Percentiles rank a stretch among this genome's conserved stretches.
These are phyloP conservation scores for Moxostoma hubbsi DNA, from an alignment of 2,797 vertebrate species.

Conservation along the genomic window DNA sequence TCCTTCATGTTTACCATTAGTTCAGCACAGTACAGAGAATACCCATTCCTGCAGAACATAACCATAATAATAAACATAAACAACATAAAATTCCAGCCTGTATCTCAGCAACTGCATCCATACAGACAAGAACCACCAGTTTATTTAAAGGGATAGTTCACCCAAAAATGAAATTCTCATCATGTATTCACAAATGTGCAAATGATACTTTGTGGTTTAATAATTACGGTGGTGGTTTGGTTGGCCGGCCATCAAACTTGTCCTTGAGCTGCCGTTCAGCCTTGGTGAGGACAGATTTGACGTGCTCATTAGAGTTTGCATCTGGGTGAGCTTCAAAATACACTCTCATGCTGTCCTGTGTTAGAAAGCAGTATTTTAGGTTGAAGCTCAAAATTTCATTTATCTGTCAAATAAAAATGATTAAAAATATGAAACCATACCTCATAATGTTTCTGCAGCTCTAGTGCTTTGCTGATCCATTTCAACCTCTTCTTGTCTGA, in stretches of 20 bases:
- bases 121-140: not conserved
- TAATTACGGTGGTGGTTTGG: constrained; percentile 82
- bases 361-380: constrained; percentile 2
- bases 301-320: constrained; percentile 72
- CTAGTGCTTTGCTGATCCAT: constrained; percentile 86
- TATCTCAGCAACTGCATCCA: not conserved
- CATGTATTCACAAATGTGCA: not conserved
- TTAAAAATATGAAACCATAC: constrained; percentile 57
- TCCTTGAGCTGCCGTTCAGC: constrained; percentile 83
- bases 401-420: not conserved
- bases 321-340: constrained; percentile 81
- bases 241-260: constrained; percentile 83
- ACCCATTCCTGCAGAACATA: constrained; percentile 72
- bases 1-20: constrained; percentile 87
- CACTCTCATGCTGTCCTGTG: constrained; percentile 75
- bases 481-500: constrained; percentile 82
- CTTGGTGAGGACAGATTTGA: constrained; percentile 83
- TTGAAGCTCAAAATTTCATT: not conserved
- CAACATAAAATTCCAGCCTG: no score
- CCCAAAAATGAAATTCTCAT: no score
- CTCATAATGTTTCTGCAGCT: constrained; percentile 83
- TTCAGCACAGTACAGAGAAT: constrained; percentile 83
- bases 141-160: no score
- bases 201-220: not conserved
- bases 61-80: constrained; percentile 1